These are phyloP conservation scores for Channa argus DNA, from an alignment of 2,113 vertebrate species.

Conservation along the genomic window DNA sequence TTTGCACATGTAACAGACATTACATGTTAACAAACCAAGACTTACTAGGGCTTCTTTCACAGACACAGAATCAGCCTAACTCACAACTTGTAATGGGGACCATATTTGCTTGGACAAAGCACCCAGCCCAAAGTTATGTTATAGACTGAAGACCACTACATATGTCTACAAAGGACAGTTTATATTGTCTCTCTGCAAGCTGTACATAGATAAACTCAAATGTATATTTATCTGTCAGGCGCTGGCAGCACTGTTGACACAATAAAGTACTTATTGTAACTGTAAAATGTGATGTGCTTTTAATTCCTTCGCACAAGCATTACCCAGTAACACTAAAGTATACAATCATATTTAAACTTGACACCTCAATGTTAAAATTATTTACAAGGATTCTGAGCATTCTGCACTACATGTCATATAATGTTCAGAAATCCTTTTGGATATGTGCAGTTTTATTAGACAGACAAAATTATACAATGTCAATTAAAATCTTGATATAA, in stretches of 20 bases:
- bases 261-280: conserved; percentile 79
- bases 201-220: conserved; percentile 75
- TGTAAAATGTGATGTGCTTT: conserved; percentile 19
- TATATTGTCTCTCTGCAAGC: conserved; percentile 57
- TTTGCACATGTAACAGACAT: conserved; percentile 58
- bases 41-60: conserved; percentile 64
- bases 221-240: conserved; percentile 74
- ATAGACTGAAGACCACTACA: conserved; percentile 56
- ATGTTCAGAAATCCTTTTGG: too few species aligned
- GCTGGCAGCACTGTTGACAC: conserved; percentile 65
- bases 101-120: conserved; percentile 54
- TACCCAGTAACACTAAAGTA: too few species aligned
- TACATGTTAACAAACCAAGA: conserved; percentile 53
- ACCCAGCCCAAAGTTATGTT: conserved; percentile 68
- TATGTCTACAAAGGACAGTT: conserved; percentile 50
- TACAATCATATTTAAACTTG: too few species aligned
- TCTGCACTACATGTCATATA: too few species aligned
- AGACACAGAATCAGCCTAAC: conserved; percentile 46
- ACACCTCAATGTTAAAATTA: too few species aligned
- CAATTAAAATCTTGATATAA: too few species aligned
- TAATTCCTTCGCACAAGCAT: background rate
- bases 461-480: too few species aligned
- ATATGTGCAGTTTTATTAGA: too few species aligned
- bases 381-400: too few species aligned
- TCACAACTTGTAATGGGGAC: conserved; percentile 61